These are phyloP conservation scores for Butorides virescens DNA, from an alignment of 2,113 vertebrate genomes.

Conservation along the genomic window DNA sequence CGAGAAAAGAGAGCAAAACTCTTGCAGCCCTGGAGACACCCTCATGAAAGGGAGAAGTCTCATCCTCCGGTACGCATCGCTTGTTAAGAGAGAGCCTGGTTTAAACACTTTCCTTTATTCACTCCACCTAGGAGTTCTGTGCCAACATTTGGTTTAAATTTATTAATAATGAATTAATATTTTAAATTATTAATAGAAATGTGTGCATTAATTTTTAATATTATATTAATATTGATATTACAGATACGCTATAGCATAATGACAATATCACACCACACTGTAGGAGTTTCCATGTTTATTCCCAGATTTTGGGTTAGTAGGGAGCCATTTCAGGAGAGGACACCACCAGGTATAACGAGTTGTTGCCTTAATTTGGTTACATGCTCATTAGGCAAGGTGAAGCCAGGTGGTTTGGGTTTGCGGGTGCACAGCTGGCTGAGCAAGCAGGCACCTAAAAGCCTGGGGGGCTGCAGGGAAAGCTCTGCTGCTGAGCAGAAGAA, in stretches of 20 bases:
- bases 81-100: not conserved
- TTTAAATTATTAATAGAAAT: constrained; percentile 31
- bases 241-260: not conserved
- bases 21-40: not conserved
- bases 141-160: constrained; percentile 2
- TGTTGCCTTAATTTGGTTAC: not conserved
- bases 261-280: not conserved
- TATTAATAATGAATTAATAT: constrained; percentile 36
- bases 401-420: not conserved
- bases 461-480: not conserved
- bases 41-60: not conserved
- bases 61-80: not conserved
- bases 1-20: not conserved
- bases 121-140: not conserved
- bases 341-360: not conserved
- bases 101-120: not conserved
- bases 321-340: not conserved
- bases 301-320: not conserved
- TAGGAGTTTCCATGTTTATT: not conserved
- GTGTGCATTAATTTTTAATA: constrained; percentile 17
- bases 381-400: not conserved
- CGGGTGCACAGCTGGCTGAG: not conserved
- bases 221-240: constrained; percentile 46
- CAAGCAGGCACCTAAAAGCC: not conserved
- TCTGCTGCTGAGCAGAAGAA: not conserved